Evolutionary conservation across 2,888 invertebrate genomes (phyloP), one percentile per base, ranked within the genome.

Genomic region (Pseudanteris insignis): DNA sequence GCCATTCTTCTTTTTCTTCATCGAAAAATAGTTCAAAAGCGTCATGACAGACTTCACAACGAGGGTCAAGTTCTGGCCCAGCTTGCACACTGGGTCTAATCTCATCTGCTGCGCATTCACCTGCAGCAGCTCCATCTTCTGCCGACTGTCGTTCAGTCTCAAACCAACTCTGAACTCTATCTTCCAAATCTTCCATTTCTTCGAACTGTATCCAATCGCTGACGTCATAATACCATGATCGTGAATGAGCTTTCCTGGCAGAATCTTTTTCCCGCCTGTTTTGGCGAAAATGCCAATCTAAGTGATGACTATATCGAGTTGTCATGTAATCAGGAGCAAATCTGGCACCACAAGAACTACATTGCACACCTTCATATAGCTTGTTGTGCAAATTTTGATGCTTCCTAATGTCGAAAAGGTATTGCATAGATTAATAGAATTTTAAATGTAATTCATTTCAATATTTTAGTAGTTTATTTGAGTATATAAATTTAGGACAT

Each of bases 221-320:
- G 15, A 91, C 83, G 72, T 91, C 89, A 76, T 94, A 96, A 80
- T 92, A 96, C 94, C 96, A 96, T 72, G 89, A 87, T 2, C 96
- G 83, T 15, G 89, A 89, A 72, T 91, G 90, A 0, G 93, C 91
- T 41, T 92, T 89, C 7, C 92, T 84, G 0, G 90, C 89, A 0
- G 91, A 90, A 75, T 93, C 93, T 65, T 94, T 87, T 70, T 94
- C 94, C 46, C 90, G 85, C 1, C 94, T 83, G 83, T 98, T 98
- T 81, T 94, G 93, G 0, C 95, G 83, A 83, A 98, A 98, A 83
- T 99, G 99, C 97, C 98, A 98, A 83, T 99, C 98, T 58, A 98
- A 85, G 82, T 99, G 99, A 77, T 94, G 92, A 71, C 90, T 91
- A 81, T 97, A 99, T 63, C 91, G 88, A 67, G 90, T 90, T 5